Evolutionary conservation across 2,113 vertebrate species (phyloP).

Genomic region (Gasterosteus nipponicus): DNA sequence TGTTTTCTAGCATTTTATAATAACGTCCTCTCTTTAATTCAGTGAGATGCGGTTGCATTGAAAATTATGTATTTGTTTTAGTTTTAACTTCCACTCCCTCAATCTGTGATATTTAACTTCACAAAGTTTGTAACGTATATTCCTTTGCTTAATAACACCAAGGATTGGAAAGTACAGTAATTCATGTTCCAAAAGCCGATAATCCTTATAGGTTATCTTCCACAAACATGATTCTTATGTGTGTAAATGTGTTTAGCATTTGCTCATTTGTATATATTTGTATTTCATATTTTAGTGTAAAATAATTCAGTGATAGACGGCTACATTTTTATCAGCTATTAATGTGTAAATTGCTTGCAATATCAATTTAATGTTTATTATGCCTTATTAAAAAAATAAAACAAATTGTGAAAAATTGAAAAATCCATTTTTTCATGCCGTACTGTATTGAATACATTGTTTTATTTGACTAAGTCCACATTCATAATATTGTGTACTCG

Average conservation of each 20-base stretch:
- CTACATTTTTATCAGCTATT: too few species aligned
- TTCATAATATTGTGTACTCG: not conserved
- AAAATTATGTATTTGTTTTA: not conserved
- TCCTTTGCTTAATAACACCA: not conserved
- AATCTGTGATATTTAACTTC: not conserved
- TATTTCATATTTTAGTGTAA: constrained; percentile 37
- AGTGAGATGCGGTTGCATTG: not conserved
- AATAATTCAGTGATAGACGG: not conserved
- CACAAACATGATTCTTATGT: not conserved
- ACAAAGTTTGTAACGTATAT: not conserved
- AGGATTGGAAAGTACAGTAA: not conserved
- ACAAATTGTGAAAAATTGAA: not conserved
- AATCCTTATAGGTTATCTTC: not conserved
- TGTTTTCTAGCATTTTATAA: constrained; percentile 2
- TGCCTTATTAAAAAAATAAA: not conserved
- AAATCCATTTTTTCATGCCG: not conserved
- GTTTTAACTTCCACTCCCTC: not conserved
- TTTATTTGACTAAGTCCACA: not conserved
- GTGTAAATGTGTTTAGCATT: not conserved
- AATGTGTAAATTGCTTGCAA: not conserved
- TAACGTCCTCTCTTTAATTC: not conserved
- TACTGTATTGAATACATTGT: not conserved
- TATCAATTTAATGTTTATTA: not conserved
- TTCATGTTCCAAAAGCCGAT: not conserved
- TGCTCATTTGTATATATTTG: constrained; percentile 25